Evolutionary conservation across 2,113 vertebrate genomes (phyloP), one percentile per base, ranked within the genome.

Genomic region (Equus przewalskii): DNA sequence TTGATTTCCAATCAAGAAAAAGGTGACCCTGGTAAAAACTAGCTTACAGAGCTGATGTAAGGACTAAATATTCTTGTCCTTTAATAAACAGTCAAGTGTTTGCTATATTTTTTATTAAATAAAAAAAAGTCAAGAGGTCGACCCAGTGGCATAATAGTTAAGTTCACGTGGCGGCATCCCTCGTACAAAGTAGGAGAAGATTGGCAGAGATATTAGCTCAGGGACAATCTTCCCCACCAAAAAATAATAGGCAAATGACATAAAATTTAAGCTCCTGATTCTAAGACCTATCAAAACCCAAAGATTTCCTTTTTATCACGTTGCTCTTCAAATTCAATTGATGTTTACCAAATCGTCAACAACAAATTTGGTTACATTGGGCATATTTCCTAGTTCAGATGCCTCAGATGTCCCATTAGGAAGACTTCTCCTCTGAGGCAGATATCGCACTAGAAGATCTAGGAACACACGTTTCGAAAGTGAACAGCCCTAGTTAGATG

Each of bases 401-500:
- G 30, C 1, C 7, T 67, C 21, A 21, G 0, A 5, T 72, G 3
- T 1, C 3, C 16, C 26, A 65, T 44, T 82, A 36, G 72, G 85
- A 78, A 24, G 0, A 41, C 12, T 69, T 80, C 1, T 90, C 3
- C 44, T 64, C 24, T n/a, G 75, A 92, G 62, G 30, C 11, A 82
- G 1, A 36, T 60, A 89, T 89, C 92, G 56, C 7, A 72, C 13
- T 14, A 62, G 33, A 89, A 30, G 26, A 58, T 44, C 11, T 41
- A 21, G 30, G 28, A 46, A 30, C 7, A 82, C 0, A 1, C 22
- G 3, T 26, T 51, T 8, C 54, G 24, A 67, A 51, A 81, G 16
- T 54, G 0, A 1, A 30, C 4, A 75, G 0, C 2, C 8, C 21
- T 84, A 1, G 6, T 51, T 83, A 1, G 22, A 46, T 54, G 16